phyloP scores from a whole-genome alignment of 2,797 vertebrate genomes.

The Arctocebus calabarensis region DNA sequence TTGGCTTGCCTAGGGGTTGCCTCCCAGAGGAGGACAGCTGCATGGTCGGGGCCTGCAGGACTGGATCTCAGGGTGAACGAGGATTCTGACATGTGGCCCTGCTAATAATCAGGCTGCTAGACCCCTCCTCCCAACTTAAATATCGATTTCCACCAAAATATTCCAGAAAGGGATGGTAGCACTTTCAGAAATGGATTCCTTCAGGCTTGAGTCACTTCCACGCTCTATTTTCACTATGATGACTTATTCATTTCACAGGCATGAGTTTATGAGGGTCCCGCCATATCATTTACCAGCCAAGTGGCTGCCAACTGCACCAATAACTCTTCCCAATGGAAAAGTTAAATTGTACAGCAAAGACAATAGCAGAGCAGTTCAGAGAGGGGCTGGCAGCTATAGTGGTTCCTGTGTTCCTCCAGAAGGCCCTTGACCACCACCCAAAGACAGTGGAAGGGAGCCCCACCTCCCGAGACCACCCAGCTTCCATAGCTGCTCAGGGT shows the following conservation, averaged over 20 bases:
- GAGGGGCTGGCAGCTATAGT: background rate
- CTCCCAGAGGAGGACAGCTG: background rate
- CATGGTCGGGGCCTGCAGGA: fast-evolving
- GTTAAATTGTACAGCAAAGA: background rate
- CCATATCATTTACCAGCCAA: background rate
- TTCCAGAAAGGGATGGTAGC: conserved; percentile 47
- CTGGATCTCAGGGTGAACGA: background rate
- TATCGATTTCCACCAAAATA: conserved; percentile 59
- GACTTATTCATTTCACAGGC: conserved; percentile 45
- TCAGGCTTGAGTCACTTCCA: conserved; percentile 58
- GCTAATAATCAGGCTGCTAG: background rate
- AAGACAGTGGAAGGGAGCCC: background rate
- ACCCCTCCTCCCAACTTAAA: conserved; percentile 41
- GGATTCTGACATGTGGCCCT: background rate
- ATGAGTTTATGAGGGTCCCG: conserved; percentile 23
- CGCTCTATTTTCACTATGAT: background rate
- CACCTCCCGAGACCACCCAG: background rate
- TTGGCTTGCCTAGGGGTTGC: background rate
- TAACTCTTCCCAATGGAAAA: conserved; percentile 19
- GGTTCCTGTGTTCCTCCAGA: background rate
- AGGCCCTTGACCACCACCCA: background rate
- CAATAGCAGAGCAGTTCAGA: background rate
- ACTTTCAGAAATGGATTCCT: conserved; percentile 52
- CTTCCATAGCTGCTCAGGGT: fast-evolving
- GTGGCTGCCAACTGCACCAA: conserved; percentile 20